Percentiles rank a stretch among this genome's conserved stretches.
phyloP scores from a whole-genome alignment of 2,797 vertebrate species.

The Crenichthys baileyi region DNA sequence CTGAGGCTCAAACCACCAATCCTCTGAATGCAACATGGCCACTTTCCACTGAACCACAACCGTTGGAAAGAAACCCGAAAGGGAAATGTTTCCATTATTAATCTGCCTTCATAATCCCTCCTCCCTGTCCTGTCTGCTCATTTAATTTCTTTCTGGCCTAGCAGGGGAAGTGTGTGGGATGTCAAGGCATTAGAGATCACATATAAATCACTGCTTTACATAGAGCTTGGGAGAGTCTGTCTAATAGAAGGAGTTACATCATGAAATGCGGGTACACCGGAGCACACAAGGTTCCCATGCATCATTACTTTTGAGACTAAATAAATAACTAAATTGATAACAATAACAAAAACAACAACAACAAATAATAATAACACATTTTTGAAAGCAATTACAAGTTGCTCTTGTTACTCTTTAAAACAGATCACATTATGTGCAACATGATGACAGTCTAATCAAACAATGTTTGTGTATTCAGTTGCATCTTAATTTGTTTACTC shows the following conservation, averaged over 20 bases:
- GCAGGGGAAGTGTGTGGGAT: constrained; percentile 54
- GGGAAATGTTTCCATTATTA: constrained; percentile 27
- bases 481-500: constrained; percentile 47
- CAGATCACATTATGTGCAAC: constrained; percentile 25
- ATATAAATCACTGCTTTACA: constrained; percentile 50
- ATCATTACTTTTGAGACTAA: constrained; percentile 17
- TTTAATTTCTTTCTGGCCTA: constrained; percentile 31
- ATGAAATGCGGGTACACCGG: constrained; percentile 26
- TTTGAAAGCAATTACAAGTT: constrained; percentile 20
- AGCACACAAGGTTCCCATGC: constrained; percentile 34
- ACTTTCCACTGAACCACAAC: constrained; percentile 1
- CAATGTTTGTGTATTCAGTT: constrained; percentile 31
- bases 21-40: constrained; percentile 1
- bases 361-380: constrained; percentile 16
- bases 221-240: constrained; percentile 21
- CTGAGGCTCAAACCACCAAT: constrained; percentile 1
- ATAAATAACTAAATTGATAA: constrained; percentile 10
- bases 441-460: constrained; percentile 40
- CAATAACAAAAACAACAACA: not conserved
- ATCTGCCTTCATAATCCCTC: constrained; percentile 21
- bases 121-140: constrained; percentile 20
- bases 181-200: constrained; percentile 30
- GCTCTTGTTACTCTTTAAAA: constrained; percentile 26
- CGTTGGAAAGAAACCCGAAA: constrained; percentile 12
- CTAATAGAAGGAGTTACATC: constrained; percentile 32